Conservation (phyloP, 2,797 vertebrate species). For the Malacoraja senta region DNA sequence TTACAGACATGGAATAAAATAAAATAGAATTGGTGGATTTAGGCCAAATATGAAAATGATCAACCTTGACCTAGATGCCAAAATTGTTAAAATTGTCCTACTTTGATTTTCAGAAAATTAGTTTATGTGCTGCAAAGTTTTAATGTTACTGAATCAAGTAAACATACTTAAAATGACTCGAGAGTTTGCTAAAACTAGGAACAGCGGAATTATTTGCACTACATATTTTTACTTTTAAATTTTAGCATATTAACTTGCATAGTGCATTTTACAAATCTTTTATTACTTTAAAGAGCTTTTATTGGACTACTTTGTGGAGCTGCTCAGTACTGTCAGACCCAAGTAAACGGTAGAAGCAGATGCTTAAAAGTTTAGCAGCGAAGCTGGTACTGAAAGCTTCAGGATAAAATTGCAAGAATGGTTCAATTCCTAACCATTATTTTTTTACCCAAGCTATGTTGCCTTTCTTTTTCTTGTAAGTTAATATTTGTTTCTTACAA, state of each 20-base stretch:
- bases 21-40: neutral
- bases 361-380: neutral
- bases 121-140: neutral
- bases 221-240: neutral
- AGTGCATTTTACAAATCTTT: neutral
- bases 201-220: neutral
- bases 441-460: neutral
- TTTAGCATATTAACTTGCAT: neutral
- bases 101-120: neutral
- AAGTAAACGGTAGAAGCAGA: neutral
- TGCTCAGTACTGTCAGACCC: neutral
- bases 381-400: neutral
- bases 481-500: constrained; percentile 74
- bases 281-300: neutral
- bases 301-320: neutral
- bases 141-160: neutral
- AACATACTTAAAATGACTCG: neutral
- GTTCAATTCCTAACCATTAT: neutral
- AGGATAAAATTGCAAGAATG: neutral
- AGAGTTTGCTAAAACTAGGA: neutral
- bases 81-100: constrained; percentile 10
- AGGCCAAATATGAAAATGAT: neutral
- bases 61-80: neutral
- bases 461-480: constrained; percentile 54
- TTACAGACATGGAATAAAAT: neutral